These are phyloP conservation scores for Phalacrocorax brasilianus DNA, from an alignment of 2,113 vertebrate species.

Conservation along the genomic window DNA sequence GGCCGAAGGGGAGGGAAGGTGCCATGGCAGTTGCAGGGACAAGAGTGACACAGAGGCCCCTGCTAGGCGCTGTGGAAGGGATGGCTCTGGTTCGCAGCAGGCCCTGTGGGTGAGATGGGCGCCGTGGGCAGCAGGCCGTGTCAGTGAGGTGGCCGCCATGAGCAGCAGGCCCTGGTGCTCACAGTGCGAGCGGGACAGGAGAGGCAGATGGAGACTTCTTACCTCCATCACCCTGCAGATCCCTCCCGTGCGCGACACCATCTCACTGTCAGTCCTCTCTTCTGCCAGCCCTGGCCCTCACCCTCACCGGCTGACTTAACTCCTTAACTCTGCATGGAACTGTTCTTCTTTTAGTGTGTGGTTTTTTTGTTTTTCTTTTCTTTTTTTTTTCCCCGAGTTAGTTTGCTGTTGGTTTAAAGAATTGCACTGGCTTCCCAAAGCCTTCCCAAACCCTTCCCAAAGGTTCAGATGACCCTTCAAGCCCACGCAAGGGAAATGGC, in stretches of 20 bases:
- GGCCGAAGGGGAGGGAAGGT: not conserved
- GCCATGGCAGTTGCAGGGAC: not conserved
- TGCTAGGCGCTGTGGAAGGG: no score
- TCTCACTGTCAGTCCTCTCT: no score
- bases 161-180: not conserved
- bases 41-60: not conserved
- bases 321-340: not conserved
- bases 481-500: not conserved
- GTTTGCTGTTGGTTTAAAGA: not conserved
- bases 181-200: no score
- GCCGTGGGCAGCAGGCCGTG: not conserved
- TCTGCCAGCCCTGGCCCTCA: no score
- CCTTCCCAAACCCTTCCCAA: not conserved
- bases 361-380: no score
- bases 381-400: not conserved
- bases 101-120: not conserved
- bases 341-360: no score
- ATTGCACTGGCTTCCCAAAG: not conserved
- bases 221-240: no score
- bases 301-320: not conserved
- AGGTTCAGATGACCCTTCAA: not conserved
- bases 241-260: fast-evolving
- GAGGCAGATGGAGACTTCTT: not conserved
- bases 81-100: not conserved
- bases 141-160: not conserved